phyloP scores from a whole-genome alignment of 2,113 vertebrate species.

The Madoqua kirkii region DNA sequence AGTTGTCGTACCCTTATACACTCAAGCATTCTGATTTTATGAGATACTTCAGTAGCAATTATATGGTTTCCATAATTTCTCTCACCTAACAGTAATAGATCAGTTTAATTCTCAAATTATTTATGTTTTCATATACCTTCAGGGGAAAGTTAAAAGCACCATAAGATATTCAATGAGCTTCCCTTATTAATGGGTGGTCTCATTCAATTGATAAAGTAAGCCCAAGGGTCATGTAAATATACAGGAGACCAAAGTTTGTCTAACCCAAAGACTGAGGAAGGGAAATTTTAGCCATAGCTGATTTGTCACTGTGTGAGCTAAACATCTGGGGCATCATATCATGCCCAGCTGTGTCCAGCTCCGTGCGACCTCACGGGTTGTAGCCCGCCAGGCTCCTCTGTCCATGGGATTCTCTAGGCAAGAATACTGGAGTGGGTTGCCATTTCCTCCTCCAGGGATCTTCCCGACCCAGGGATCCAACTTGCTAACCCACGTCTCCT shows the following conservation, averaged over 20 bases:
- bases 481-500: not conserved
- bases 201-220: not conserved
- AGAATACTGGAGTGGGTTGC: not conserved
- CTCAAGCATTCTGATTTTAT: not conserved
- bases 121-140: not conserved
- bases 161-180: not conserved
- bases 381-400: not conserved
- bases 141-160: not conserved
- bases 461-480: not conserved
- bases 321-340: not conserved
- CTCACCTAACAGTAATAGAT: not conserved
- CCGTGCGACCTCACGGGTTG: not conserved
- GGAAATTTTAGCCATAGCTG: not conserved
- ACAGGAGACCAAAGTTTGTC: not conserved
- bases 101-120: not conserved
- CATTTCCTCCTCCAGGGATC: not conserved
- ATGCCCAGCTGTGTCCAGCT: not conserved
- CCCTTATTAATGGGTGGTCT: not conserved
- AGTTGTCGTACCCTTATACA: not conserved
- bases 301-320: not conserved
- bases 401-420: fast-evolving
- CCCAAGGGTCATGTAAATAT: not conserved
- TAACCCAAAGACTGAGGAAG: not conserved
- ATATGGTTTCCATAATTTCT: not conserved
- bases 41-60: not conserved